These are phyloP conservation scores for Marasmarcha lunaedactyla DNA, from an alignment of 2,888 invertebrate genomes.

Conservation along the genomic window DNA sequence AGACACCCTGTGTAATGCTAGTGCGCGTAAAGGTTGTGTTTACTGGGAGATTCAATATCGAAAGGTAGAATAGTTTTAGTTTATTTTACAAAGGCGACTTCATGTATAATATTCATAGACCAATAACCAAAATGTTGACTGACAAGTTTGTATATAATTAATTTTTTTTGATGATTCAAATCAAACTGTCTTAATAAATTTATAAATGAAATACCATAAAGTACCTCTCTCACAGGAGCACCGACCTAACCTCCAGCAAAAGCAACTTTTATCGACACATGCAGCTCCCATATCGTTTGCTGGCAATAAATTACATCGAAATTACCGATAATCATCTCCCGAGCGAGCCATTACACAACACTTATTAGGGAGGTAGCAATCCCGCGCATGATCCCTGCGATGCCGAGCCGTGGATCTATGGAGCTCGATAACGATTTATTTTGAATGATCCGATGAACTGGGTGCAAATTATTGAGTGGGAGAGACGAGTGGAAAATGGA, in stretches of 20 bases:
- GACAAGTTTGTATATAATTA: too few species aligned
- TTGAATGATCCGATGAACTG: not conserved
- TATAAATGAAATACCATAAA: too few species aligned
- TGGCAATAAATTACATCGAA: slow-evolving; percentile 46
- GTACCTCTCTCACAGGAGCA: slow-evolving; percentile 19
- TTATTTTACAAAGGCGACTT: too few species aligned
- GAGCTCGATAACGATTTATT: not conserved
- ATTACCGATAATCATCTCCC: slow-evolving; percentile 53
- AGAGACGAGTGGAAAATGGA: too few species aligned
- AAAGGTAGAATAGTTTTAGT: too few species aligned
- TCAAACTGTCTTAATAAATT: too few species aligned
- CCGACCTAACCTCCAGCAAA: slow-evolving; percentile 13
- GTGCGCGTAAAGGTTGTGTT: slow-evolving; percentile 3
- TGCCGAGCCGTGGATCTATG: too few species aligned
- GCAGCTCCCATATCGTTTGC: slow-evolving; percentile 38
- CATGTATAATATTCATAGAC: too few species aligned
- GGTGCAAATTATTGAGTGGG: too few species aligned
- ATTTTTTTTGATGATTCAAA: too few species aligned
- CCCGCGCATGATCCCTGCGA: not conserved
- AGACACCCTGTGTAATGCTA: slow-evolving; percentile 16
- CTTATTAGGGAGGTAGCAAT: slow-evolving; percentile 27
- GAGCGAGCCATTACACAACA: slow-evolving; percentile 34
- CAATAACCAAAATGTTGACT: too few species aligned
- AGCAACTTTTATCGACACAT: slow-evolving; percentile 45
- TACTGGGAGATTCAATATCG: not conserved